Evolutionary conservation across 2,113 vertebrate species (phyloP), one percentile per base, ranked within the genome.

Genomic region (Steatornis caripensis): DNA sequence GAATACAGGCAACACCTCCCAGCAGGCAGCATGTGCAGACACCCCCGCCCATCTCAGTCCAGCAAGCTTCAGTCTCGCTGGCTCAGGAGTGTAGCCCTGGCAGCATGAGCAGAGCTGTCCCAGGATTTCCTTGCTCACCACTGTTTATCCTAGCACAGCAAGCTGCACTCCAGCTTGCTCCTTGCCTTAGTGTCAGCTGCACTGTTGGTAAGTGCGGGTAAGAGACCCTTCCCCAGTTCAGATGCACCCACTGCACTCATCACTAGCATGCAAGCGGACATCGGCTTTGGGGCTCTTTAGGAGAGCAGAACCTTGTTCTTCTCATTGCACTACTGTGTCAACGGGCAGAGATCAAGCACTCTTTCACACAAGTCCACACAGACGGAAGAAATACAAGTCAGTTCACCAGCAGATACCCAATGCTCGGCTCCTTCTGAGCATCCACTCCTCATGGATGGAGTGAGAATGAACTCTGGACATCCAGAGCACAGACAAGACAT

Each of bases 371-470:
- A 62, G 8, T 37, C 55, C 37, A 74, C 14, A 14, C 2, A 62
- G 49, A 74, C 2, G 12, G 22, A 65, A 10, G n/a, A 94, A 94
- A 91, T 27, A 65, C 24, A 74, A 76, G 32, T 18, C 54, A 87
- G 20, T 57, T n/a, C 51, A 57, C 13, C 20, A 66, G 43, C 30
- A 62, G 43, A 84, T 26, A 80, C 3, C 4, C n/a, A 79, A 11
- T 0, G 0, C 22, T 62, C 1, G 1, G 46, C 34, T 90, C 3
- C 20, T n/a, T 10, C 15, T 0, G 0, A 34, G 27, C 0, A 1
- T 36, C 7, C 12, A 5, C 7, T 65, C n/a, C 37, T 87, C 46
- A 30, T 4, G 24, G 37, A 76, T 0, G 0, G 32, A 66, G 36
- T 11, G 8, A 49, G 39, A 84, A 51, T 4, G 39, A 87, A 1